Evolutionary conservation across 2,113 vertebrate species (phyloP), one percentile per base, ranked within the genome.

Genomic region (Meleagris gallopavo): DNA sequence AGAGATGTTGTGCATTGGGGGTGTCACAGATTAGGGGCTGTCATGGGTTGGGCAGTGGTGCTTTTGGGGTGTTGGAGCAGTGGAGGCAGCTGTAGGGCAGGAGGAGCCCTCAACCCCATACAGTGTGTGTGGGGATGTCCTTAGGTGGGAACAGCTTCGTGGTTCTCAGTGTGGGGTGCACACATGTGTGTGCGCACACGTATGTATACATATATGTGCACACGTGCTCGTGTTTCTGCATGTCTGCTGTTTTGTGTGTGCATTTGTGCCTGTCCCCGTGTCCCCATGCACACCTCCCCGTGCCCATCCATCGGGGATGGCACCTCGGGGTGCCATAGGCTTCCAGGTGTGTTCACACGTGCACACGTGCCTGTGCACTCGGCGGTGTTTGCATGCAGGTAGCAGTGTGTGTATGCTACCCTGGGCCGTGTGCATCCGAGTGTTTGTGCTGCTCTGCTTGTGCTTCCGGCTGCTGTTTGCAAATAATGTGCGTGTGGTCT

Each of bases 321-420:
- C 41, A 43, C 15, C 50, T 2, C 1, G 8, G 5, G 48, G n/a
- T 3, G 10, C 55, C 11, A 10, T 19, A 3, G 40, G 30, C 3
- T 67, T 5, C 1, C 10, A 27, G 0, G 5, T n/a, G 38, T n/a
- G 38, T 30, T 43, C 17, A 45, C 46, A 50, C 9, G 1, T 10
- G 1, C 21, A 2, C 6, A 7, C 3, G 57, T 5, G 15, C 9
- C 7, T 18, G 48, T 74, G 60, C 15, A 3, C 13, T 18, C 17
- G 30, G 41, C 13, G 32, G 21, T 13, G 58, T 2, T 34, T 43
- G 78, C 14, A 8, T 41, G 1, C 2, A 6, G 52, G 72, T 25
- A 52, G 52, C 27, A 16, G 50, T 7, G 52, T 30, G 27, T 10
- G 15, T 54, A 5, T 8, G 13, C 15, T 29, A 3, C 5, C 32